Conservation (phyloP, 2,797 vertebrate species). For the Somateria mollissima region DNA sequence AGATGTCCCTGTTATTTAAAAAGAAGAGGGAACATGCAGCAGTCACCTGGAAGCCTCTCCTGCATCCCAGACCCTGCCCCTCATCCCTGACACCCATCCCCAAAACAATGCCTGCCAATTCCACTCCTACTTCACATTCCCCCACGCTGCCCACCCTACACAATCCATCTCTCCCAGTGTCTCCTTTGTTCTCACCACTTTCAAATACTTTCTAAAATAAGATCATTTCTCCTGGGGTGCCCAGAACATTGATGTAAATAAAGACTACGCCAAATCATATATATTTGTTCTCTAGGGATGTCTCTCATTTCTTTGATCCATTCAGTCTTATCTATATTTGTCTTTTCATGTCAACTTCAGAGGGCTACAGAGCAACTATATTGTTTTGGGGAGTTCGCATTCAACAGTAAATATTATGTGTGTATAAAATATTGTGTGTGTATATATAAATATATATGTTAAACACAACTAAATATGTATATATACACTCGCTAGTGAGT, state of each 20-base stretch:
- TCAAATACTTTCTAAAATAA: slow-evolving; percentile 2
- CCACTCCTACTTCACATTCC: no score
- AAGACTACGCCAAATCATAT: background rate
- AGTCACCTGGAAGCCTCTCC: background rate
- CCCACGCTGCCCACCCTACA: no score
- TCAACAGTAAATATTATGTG: background rate
- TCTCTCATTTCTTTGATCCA: background rate
- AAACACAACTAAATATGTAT: background rate
- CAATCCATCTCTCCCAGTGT: background rate
- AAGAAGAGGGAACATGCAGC: background rate
- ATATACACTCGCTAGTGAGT: background rate
- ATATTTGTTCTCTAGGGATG: background rate
- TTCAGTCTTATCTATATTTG: background rate
- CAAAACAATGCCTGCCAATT: no score
- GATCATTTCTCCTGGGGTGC: background rate
- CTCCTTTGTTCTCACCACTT: background rate
- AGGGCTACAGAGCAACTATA: background rate
- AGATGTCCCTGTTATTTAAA: background rate
- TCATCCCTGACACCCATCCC: background rate
- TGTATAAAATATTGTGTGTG: background rate
- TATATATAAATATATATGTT: background rate
- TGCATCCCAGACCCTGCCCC: background rate
- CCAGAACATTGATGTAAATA: background rate
- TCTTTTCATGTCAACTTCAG: background rate
- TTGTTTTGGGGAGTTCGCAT: background rate